Percentiles rank a stretch among this genome's conserved stretches.
Evolutionary conservation across 2,113 vertebrate species (phyloP).

Genomic region (Raja brachyura): DNA sequence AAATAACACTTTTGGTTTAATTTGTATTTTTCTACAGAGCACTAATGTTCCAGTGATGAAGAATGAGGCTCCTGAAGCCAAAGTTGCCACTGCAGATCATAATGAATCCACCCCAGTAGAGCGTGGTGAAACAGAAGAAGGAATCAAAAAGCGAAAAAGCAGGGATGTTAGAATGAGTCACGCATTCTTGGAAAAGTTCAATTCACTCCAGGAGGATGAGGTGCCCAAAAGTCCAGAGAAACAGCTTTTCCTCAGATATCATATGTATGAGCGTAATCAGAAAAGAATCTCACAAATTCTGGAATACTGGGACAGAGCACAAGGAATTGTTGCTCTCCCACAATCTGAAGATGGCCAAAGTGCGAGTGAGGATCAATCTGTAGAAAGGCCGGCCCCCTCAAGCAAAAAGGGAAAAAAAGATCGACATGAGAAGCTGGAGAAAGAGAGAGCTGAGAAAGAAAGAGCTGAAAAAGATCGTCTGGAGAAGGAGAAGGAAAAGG

Average conservation of each 20-base stretch:
- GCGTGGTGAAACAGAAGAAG: conserved; percentile 48
- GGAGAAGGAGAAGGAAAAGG: conserved; percentile 46
- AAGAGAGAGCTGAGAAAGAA: conserved; percentile 52
- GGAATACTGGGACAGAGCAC: conserved; percentile 68
- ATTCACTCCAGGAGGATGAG: conserved; percentile 45
- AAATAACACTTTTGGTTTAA: neutral
- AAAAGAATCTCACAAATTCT: conserved; percentile 55
- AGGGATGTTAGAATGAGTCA: conserved; percentile 41
- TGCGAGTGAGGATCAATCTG: conserved; percentile 49
- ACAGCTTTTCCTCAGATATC: conserved; percentile 57
- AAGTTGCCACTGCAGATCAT: conserved; percentile 46
- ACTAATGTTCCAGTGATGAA: neutral
- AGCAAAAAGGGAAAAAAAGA: conserved; percentile 57
- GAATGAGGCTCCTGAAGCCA: conserved; percentile 38
- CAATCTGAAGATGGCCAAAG: conserved; percentile 45
- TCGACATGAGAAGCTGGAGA: conserved; percentile 49
- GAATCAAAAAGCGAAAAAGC: conserved; percentile 44
- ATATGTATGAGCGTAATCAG: conserved; percentile 57
- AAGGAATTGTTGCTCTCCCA: conserved; percentile 48
- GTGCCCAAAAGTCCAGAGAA: conserved; percentile 46
- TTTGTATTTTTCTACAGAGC: neutral
- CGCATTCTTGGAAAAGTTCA: neutral
- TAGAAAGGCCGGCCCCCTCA: conserved; percentile 49
- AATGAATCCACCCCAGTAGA: conserved; percentile 42
- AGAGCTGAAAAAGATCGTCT: conserved; percentile 52